Evolutionary conservation across 2,113 vertebrate genomes (phyloP).

Genomic region (Emydura subglobosa): DNA sequence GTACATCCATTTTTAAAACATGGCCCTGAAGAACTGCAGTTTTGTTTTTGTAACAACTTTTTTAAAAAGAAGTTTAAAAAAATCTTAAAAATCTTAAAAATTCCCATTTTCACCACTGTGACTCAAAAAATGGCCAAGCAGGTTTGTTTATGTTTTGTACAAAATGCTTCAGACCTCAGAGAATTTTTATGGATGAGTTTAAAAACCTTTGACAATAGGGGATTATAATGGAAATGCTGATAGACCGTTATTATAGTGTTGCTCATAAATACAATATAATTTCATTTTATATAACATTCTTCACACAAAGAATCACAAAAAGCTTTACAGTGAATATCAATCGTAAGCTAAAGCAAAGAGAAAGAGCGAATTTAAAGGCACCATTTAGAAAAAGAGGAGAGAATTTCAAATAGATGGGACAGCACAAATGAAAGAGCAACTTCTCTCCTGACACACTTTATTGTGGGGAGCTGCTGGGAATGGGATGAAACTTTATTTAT

Average conservation of each 20-base stretch:
- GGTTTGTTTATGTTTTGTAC: constrained; percentile 36
- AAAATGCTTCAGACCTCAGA: constrained; percentile 14
- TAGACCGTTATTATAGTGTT: constrained; percentile 27
- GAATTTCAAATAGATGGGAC: neutral
- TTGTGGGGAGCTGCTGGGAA: neutral
- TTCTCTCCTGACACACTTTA: neutral
- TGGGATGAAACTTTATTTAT: neutral
- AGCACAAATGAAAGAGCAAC: neutral
- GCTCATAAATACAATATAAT: constrained; percentile 69
- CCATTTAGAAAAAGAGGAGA: constrained; percentile 22
- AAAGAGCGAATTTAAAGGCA: constrained; percentile 14
- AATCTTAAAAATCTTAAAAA: neutral
- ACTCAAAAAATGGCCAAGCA: constrained; percentile 40
- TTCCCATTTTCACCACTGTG: constrained; percentile 32
- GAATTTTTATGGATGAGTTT: constrained; percentile 60
- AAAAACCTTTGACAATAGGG: constrained; percentile 47
- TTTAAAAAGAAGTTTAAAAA: neutral
- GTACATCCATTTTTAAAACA: neutral
- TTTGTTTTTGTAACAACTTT: neutral
- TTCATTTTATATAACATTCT: constrained; percentile 62
- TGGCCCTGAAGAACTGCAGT: constrained; percentile 12
- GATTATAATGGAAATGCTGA: constrained; percentile 64
- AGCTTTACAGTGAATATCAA: constrained; percentile 56
- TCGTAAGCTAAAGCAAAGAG: constrained; percentile 38
- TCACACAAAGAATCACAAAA: constrained; percentile 58